Evolutionary conservation across 2,888 invertebrate genomes (phyloP), one percentile per base, ranked within the genome.

Genomic region (Heliconius erato): DNA sequence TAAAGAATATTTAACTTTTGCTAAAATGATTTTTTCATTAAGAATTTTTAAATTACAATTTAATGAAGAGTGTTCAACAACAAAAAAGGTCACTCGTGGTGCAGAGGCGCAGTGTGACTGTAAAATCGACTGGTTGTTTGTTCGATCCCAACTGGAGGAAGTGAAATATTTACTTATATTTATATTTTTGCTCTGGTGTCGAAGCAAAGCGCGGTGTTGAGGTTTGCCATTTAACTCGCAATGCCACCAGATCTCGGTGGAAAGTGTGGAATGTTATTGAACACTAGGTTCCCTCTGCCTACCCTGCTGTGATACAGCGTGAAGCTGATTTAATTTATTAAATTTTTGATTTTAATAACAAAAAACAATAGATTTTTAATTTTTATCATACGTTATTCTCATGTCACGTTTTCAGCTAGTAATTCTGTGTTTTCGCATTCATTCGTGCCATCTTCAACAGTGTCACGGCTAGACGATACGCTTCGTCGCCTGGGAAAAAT

Each of bases 401-500:
- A 26, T 67, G 12, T 78, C 32, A 68, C 54, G 35, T 32, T 74
- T 19, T 19, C 40, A 23, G 19, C 44, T 6, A 63, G 63, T 63
- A n/a, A 63, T n/a, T 44, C 44, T 32, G n/a, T 40, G 26, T 44
- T 68, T 71, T 54, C 23, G 63, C 77, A 28, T 78, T 68, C 65
- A 81, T 82, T 84, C 32, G 71, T 80, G 84, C 71, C 82, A 81
- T 81, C 79, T 84, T 79, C 77, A 74, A 63, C 79, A 67, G 65
- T 69, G 44, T 77, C 65, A 80, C 79, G 79, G 81, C 88, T 90
- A 92, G 91, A 90, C 92, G 91, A 88, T 85, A 93, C 91, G 94
- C 91, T 91, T 90, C 90, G 93, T 85, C 89, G 94, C 92, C 91
- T 95, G 94, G 92, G 94, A 95, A 94, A 93, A 94, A 94, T 93